Conservation (phyloP, 23 tunicate species). For the Styela plicata region DNA sequence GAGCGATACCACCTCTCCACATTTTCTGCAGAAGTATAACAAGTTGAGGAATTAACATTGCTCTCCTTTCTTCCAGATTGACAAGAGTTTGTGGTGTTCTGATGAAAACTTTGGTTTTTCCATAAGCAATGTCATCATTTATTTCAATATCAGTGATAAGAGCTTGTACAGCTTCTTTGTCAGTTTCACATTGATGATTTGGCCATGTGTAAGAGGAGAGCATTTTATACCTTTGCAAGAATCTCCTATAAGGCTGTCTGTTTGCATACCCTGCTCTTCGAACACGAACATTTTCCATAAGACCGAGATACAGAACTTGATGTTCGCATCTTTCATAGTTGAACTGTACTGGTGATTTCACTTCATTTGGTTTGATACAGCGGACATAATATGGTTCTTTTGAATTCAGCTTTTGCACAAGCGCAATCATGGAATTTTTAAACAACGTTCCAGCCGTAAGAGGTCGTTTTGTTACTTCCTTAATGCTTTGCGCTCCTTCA, state of each 20-base stretch:
- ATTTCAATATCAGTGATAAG: conserved; percentile 24
- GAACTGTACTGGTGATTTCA: conserved; percentile 92
- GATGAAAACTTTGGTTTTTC: conserved; percentile 92
- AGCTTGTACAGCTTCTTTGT: conserved; percentile 86
- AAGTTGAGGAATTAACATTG: conserved; percentile 81
- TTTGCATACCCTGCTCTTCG: conserved; percentile 97
- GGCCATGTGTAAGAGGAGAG: conserved; percentile 97
- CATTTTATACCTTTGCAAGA: conserved; percentile 95
- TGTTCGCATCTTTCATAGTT: conserved; percentile 74
- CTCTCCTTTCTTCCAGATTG: conserved; percentile 66
- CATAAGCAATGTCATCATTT: conserved; percentile 88
- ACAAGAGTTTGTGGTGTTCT: conserved; percentile 87
- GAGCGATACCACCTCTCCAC: conserved; percentile 79
- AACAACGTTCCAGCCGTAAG: conserved; percentile 92
- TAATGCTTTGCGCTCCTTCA: conserved; percentile 90
- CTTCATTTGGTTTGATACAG: conserved; percentile 95
- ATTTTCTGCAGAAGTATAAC: conserved; percentile 91
- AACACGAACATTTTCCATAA: conserved; percentile 92
- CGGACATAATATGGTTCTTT: conserved; percentile 97
- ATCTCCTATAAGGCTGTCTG: conserved; percentile 87
- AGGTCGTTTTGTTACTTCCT: conserved; percentile 93
- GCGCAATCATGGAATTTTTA: conserved; percentile 92
- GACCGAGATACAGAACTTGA: conserved; percentile 85
- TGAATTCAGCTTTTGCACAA: conserved; percentile 73
- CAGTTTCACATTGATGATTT: conserved; percentile 76